phyloP scores from a whole-genome alignment of 2,888 invertebrate genomes.

The Nephrotoma guestfalica region DNA sequence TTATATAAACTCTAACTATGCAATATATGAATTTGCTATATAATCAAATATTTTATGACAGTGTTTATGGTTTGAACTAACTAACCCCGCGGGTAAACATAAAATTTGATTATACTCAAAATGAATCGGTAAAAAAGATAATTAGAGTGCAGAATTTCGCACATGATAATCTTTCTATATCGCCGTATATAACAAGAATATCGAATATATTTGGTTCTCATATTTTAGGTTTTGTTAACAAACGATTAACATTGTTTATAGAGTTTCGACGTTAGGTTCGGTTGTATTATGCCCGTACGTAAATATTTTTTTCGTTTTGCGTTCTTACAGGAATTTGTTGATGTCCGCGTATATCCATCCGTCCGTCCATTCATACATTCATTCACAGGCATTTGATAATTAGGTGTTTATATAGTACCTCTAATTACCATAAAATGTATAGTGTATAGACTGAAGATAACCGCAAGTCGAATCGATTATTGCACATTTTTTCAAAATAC shows the following conservation, averaged over 20 bases:
- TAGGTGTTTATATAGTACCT: background rate
- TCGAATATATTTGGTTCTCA: background rate
- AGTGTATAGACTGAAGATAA: background rate
- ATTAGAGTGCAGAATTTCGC: background rate
- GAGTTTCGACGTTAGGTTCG: background rate
- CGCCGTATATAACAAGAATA: background rate
- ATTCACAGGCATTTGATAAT: background rate
- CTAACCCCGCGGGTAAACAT: background rate
- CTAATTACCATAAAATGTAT: background rate
- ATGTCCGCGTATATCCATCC: background rate
- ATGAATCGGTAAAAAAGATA: background rate
- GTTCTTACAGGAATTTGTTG: background rate
- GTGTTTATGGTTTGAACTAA: background rate
- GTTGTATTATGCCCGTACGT: background rate
- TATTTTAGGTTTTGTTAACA: background rate
- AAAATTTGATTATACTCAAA: background rate
- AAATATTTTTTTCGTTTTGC: background rate
- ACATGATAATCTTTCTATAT: background rate
- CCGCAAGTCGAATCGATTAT: background rate
- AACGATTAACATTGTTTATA: background rate
- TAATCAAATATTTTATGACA: background rate
- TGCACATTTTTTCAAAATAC: background rate
- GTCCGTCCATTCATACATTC: background rate
- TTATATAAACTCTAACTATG: background rate
- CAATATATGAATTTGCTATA: background rate